Evolutionary conservation across 2,113 vertebrate species (phyloP), one percentile per base, ranked within the genome.

Genomic region (Pterophyllum scalare): DNA sequence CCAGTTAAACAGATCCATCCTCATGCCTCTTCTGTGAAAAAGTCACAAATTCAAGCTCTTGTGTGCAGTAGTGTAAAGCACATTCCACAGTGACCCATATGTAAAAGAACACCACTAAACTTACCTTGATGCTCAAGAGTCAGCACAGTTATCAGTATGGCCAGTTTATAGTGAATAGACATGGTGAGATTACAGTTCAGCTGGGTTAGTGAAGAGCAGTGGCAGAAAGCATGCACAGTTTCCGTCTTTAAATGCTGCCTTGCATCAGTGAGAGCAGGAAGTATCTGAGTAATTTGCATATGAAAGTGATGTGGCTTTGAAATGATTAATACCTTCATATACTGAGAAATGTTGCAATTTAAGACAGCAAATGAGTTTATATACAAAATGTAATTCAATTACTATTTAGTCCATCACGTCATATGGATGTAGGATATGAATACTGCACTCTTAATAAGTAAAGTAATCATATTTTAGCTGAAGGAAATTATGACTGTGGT

Each of bases 71-170:
- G 43, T 46, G 12, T 19, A 61, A 5, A 59, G 13, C 26, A 61
- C 6, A 19, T 15, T 35, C n/a, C 6, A 35, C 56, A 56, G 40
- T 19, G 19, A 3, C 52, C 15, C 52, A 20, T 11, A 79, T 31
- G 4, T 28, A 28, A 28, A 75, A 75, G 40, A 17, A 20, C 8
- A 59, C 5, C 56, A 28, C 22, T 28, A 59, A 24, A 26, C 85
- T 92, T 82, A 95, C 94, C 94, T 93, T 87, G 82, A 17, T 58
- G 67, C 43, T 52, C 24, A 15, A 86, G 62, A 26, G 8, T 56
- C 33, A 94, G 77, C 1, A 56, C 59, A 6, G 92, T 59, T 1
- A 91, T 17, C 35, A 90, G 49, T 6, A 59, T 7, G 0, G 57
- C n/a, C 26, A 91, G 59, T 12, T 31, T 14, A 9, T 65, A 65